Percentiles rank a stretch among this genome's conserved stretches.
These are phyloP conservation scores for Drosophila neonasuta DNA, from an alignment of 2,888 invertebrate species.

Conservation along the genomic window DNA sequence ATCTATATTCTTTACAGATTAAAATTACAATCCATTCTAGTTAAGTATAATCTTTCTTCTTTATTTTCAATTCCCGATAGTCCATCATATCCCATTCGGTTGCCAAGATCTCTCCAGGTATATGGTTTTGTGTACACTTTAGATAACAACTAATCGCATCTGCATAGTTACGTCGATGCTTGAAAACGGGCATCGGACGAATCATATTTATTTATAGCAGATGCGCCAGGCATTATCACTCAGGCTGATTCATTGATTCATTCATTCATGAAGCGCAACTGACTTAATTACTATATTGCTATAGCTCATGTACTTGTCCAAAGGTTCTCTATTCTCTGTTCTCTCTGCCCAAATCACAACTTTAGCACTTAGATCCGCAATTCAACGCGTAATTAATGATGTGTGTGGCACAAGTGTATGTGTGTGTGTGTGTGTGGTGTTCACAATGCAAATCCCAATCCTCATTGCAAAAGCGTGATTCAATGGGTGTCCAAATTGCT, in stretches of 20 bases:
- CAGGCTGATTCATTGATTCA: slow-evolving; percentile 52
- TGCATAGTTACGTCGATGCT: slow-evolving; percentile 20
- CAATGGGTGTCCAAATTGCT: slow-evolving; percentile 69
- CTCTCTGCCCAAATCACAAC: slow-evolving; percentile 41
- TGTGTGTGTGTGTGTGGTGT: slow-evolving; percentile 11
- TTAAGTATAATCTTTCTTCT: too few relatives aligned
- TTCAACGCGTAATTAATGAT: slow-evolving; percentile 51
- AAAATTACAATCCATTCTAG: too few relatives aligned
- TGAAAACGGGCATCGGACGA: slow-evolving; percentile 7
- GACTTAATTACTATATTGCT: slow-evolving; percentile 33
- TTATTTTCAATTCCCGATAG: background rate
- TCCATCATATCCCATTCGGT: background rate
- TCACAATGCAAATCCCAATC: slow-evolving; percentile 36
- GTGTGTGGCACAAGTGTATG: background rate
- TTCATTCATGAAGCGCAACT: slow-evolving; percentile 64
- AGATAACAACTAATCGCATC: slow-evolving; percentile 62
- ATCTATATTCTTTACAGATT: too few relatives aligned
- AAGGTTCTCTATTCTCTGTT: slow-evolving; percentile 47
- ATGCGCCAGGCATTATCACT: slow-evolving; percentile 53
- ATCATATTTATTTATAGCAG: slow-evolving; percentile 69
- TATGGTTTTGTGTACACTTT: slow-evolving; percentile 56
- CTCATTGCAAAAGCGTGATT: slow-evolving; percentile 66
- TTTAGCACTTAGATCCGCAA: slow-evolving; percentile 59
- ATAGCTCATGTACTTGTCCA: slow-evolving; percentile 18
- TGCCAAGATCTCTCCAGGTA: background rate